Percentiles rank a stretch among this genome's conserved stretches.
Conservation (phyloP, 2,113 vertebrate genomes). For the Eclectus roratus region DNA sequence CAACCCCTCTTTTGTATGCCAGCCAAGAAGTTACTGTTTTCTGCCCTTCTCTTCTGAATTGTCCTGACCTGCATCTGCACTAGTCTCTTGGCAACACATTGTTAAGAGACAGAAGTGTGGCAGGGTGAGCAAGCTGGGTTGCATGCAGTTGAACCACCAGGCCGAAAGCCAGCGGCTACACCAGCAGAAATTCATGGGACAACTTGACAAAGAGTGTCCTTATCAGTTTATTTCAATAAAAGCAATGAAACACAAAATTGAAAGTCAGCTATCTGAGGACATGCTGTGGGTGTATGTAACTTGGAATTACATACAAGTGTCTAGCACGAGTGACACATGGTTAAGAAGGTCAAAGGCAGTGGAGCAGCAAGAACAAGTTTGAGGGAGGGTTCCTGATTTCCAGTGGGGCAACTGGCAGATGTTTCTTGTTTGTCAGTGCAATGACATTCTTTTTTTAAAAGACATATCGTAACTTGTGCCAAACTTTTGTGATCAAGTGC, state of each 20-base stretch:
- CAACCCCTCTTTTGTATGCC: background rate
- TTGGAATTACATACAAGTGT: background rate
- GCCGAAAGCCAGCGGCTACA: background rate
- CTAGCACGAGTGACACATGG: background rate
- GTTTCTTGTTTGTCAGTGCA: background rate
- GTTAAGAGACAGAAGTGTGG: background rate
- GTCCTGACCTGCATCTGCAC: background rate
- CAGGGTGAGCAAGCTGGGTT: accelerated
- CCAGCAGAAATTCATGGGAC: background rate
- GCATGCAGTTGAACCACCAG: accelerated
- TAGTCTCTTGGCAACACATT: background rate
- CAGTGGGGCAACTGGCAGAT: background rate
- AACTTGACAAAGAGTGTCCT: background rate
- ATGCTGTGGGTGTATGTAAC: background rate
- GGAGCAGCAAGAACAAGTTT: background rate
- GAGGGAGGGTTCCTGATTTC: background rate
- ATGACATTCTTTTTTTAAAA: background rate
- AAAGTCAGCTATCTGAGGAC: background rate
- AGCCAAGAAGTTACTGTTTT: background rate
- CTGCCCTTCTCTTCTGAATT: background rate
- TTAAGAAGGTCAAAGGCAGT: background rate
- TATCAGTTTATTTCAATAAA: background rate
- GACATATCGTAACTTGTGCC: background rate
- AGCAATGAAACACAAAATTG: background rate
- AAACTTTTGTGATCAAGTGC: background rate